Evolutionary conservation across 2,888 invertebrate genomes (phyloP).

Genomic region (Limnephilus auricula): DNA sequence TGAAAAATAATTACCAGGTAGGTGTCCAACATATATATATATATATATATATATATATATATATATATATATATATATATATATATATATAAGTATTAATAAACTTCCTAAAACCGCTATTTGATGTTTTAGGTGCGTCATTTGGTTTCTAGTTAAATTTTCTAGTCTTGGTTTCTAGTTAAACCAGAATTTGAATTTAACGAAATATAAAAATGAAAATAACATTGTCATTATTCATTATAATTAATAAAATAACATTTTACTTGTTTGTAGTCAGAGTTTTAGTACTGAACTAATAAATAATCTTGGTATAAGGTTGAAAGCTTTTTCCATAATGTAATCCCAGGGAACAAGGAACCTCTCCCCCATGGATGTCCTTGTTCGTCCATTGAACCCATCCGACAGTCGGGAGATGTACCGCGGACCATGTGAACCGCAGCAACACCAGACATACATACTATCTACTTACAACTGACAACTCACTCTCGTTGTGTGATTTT

Average conservation of each 20-base stretch:
- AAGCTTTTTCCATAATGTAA: neutral
- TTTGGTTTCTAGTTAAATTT: too few species aligned
- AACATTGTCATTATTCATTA: neutral
- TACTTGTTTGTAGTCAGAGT: neutral
- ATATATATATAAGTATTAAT: too few species aligned
- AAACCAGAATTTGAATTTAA: too few species aligned
- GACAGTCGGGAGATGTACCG: conserved; percentile 33
- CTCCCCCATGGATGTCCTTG: conserved; percentile 13
- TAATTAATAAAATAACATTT: neutral
- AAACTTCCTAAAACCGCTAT: too few species aligned
- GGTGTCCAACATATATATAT: too few species aligned
- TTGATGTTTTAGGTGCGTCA: too few species aligned
- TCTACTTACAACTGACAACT: neutral
- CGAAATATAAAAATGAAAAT: too few species aligned
- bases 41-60: too few species aligned
- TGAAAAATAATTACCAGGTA: too few species aligned
- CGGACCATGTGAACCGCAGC: conserved; percentile 39
- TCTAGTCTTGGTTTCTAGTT: too few species aligned
- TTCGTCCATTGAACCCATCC: conserved; percentile 36
- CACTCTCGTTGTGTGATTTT: neutral
- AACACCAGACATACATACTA: neutral
- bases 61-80: too few species aligned
- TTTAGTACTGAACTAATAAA: neutral
- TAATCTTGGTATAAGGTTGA: neutral
- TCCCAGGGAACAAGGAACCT: neutral